Evolutionary conservation across 92 coral and sea anemone species (phyloP), one percentile per base, ranked within the genome.

Genomic region (Bergia sp.): DNA sequence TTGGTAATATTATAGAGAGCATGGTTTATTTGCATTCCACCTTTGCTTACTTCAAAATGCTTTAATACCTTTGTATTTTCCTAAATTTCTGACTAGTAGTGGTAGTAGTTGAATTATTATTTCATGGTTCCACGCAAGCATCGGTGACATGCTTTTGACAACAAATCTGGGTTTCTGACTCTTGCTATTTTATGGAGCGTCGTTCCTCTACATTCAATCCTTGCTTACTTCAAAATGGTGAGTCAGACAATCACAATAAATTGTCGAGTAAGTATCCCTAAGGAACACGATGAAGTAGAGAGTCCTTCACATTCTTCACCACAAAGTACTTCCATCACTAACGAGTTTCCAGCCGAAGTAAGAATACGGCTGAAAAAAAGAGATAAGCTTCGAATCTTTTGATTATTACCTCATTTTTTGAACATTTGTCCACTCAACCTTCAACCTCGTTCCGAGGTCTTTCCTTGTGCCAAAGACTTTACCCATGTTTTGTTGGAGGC

Each of bases 181-280:
- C 29, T 29, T 29, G 29, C 29, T 29, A 29, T 29, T 29, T 29
- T 29, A 29, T 29, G 29, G 53, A 76, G 23, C 21, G 53, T 10
- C 16, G 55, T 76, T 42, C 29, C 80, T 6, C 23, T 76, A 15
- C 80, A 76, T 76, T 76, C 80, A 39, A 76, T 42, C 21, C 18
- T 1, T 7, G 21, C 50, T 7, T 76, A 76, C 80, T 76, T 39
- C 80, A 76, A 20, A 76, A 76, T 76, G 80, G 53, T 76, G 50
- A 76, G 80, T 42, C 57, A 76, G 80, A 38, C 80, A 7, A 39
- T 76, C 80, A 9, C 80, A 39, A 76, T 47, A 0, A 76, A 76
- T 42, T 40, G 15, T 18, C 18, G 29, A 76, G 80, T 43, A 20
- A 76, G 15, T 15, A 18, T 42, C 18, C 80, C 80, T 39, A 40